Base-by-base conservation (phyloP, 2,113 vertebrate species). In the Alligator mississippiensis region DNA sequence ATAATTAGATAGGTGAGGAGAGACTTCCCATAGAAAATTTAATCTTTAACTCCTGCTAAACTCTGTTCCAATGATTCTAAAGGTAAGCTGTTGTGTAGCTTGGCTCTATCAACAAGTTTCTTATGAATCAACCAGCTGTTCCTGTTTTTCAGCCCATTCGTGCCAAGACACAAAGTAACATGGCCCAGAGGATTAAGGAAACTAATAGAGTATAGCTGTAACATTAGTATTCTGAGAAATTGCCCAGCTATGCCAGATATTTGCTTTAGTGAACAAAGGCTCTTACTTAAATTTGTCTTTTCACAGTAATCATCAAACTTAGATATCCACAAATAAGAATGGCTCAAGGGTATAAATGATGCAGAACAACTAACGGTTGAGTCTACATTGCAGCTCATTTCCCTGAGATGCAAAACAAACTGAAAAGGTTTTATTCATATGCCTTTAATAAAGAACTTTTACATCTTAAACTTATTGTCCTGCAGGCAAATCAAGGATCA, bases 81-180 rank as follows among this genome's bases (percentile, higher is more conserved):
- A 93, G 18, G 18, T 11, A 83, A 78, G 54, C 27, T 61, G 10
- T 27, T 80, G 12, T 81, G 24, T 68, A 87, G 55, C 19, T 64
- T 58, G 57, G 5, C 15, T 80, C 24, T 24, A 75, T 64, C 90
- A 94, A 90, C 61, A 94, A 90, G 57, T 89, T 14, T 85, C 66
- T 84, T 89, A 70, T 25, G 59, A 96, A 76, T 93, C 80, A 88
- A 90, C 72, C 88, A 95, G 89, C 94, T 93, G 87, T 92, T 95
- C 30, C 82, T 95, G 28, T 28, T 28, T 38, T 90, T 85, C 68
- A 87, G 77, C 59, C 78, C 77, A 63, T 25, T 92, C 64, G 28
- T 94, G 74, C 38, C 77, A 68, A 72, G 57, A 78, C 18, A 82
- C n/a, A 81, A 24, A 77, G 38, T 85, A 96, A 87, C 10, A 83